These are phyloP conservation scores for Myotis planiceps DNA, from an alignment of 2,797 vertebrate genomes.

Conservation along the genomic window DNA sequence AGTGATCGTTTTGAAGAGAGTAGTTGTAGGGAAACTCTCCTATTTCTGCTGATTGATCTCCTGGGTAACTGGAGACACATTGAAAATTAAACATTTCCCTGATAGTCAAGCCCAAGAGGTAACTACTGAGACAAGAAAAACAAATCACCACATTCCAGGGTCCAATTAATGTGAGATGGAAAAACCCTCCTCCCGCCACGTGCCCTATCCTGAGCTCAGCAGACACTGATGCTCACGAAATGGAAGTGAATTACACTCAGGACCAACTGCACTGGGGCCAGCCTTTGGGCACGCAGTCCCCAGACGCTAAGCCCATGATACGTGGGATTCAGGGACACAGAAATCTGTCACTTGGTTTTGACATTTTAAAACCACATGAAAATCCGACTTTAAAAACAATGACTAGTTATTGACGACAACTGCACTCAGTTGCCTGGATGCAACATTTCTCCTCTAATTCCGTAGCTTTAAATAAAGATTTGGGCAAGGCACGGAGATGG, in stretches of 20 bases:
- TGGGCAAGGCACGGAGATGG: fast-evolving
- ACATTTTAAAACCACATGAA: background rate
- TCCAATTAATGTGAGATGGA: background rate
- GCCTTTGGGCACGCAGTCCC: background rate
- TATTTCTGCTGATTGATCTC: conserved; percentile 35
- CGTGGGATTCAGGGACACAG: background rate
- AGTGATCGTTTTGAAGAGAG: background rate
- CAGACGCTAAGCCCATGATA: background rate
- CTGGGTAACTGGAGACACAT: background rate
- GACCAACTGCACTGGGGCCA: background rate
- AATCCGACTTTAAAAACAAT: background rate
- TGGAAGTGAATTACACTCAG: fast-evolving
- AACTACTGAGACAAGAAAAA: background rate
- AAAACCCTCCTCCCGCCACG: background rate
- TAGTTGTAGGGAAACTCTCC: background rate
- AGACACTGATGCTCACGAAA: background rate
- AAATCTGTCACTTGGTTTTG: background rate
- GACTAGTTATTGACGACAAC: background rate
- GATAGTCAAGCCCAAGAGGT: conserved; percentile 18
- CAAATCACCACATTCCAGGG: background rate
- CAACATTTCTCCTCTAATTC: background rate
- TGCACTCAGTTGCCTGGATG: background rate
- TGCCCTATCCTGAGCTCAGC: background rate
- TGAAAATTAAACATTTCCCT: conserved; percentile 39
- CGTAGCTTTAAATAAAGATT: background rate